A percentile compares a stretch with the other conserved stretches of the same genome.
Conservation (phyloP, 2,888 invertebrate species). For the Periphyllus acericola region DNA sequence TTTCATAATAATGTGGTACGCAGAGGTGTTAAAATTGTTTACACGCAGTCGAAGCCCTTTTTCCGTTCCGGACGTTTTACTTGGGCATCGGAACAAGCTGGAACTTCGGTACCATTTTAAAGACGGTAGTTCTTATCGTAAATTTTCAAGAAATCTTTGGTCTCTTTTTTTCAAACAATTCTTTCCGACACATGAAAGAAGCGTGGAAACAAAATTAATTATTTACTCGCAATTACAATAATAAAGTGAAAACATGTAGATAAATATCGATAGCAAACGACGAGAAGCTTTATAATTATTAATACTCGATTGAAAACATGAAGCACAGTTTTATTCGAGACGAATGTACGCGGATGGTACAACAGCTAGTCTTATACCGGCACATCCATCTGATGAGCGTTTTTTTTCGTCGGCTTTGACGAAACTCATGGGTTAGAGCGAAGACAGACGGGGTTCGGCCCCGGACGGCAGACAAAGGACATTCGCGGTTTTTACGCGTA, state of each 20-base stretch:
- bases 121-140: too few species aligned
- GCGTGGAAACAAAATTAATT: conserved; percentile 41
- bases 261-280: not conserved
- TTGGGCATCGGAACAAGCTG: too few species aligned
- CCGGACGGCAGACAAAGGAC: not conserved
- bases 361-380: not conserved
- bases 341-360: not conserved
- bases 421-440: not conserved
- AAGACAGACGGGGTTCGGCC: too few species aligned
- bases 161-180: conserved; percentile 37
- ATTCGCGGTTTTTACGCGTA: not conserved
- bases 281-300: not conserved
- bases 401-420: not conserved
- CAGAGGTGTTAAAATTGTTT: not conserved
- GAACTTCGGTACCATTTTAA: too few species aligned
- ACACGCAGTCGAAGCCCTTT: too few species aligned
- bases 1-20: too few species aligned
- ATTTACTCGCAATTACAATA: conserved; percentile 24
- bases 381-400: not conserved
- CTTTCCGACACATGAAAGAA: conserved; percentile 3
- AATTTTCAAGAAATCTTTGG: too few species aligned
- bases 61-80: too few species aligned
- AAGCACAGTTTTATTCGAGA: not conserved
- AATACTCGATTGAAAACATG: conserved; percentile 28
- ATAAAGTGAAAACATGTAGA: not conserved